Evolutionary conservation across 2,888 invertebrate species (phyloP).

Genomic region (Pristionchus exspectatus): DNA sequence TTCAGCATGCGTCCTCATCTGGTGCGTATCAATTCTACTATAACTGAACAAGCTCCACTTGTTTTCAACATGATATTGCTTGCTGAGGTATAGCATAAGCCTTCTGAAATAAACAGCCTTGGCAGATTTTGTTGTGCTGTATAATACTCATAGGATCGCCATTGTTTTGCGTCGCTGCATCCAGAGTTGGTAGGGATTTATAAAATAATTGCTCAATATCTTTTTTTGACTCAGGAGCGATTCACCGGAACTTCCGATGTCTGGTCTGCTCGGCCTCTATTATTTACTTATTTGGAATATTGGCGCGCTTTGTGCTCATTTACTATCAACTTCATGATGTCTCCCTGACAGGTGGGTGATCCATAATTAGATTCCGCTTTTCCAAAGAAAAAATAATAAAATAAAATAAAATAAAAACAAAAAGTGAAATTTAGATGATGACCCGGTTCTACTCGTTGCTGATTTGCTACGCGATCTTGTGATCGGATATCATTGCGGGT

Average conservation of each 20-base stretch:
- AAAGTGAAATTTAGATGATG: too few relatives aligned
- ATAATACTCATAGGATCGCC: not conserved
- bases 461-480: too few relatives aligned
- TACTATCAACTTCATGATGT: slow-evolving; percentile 20
- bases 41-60: not conserved
- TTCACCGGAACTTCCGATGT: slow-evolving; percentile 13
- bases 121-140: not conserved
- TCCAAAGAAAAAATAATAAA: too few relatives aligned
- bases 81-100: not conserved
- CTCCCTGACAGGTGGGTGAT: not conserved
- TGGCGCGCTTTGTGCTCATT: not conserved
- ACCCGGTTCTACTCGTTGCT: too few relatives aligned
- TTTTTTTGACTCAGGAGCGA: not conserved
- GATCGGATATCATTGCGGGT: too few relatives aligned
- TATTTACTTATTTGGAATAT: not conserved
- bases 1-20: not conserved
- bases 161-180: not conserved
- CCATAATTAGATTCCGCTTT: not conserved
- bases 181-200: not conserved
- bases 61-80: not conserved
- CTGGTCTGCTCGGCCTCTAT: not conserved
- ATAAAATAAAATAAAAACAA: too few relatives aligned
- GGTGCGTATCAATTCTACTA: not conserved
- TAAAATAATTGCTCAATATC: not conserved
- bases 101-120: too few relatives aligned